Percentiles rank a stretch among this genome's conserved stretches.
These are phyloP conservation scores for Argya squamiceps DNA, from an alignment of 2,797 vertebrate species.

Conservation along the genomic window DNA sequence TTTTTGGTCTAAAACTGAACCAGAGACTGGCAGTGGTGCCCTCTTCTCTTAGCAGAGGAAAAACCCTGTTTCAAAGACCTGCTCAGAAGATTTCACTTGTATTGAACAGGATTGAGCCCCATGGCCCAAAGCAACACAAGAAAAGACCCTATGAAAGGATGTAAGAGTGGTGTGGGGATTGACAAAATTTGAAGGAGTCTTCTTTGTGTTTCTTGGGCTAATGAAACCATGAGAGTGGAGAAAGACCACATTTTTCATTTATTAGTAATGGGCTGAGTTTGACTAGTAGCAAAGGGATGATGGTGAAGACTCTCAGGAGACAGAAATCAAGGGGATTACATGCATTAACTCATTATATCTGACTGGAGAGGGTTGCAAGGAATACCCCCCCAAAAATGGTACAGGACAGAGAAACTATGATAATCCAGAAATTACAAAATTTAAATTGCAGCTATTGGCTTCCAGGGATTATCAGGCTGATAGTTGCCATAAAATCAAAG, in stretches of 20 bases:
- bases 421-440: conserved; percentile 58
- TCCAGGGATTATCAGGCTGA: conserved; percentile 49
- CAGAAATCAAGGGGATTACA: background rate
- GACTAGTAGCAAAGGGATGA: background rate
- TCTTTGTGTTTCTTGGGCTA: background rate
- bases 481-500: conserved; percentile 64
- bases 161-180: background rate
- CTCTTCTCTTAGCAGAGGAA: background rate
- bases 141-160: background rate
- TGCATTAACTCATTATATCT: background rate
- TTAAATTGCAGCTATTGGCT: conserved; percentile 68
- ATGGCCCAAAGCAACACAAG: background rate
- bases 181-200: background rate
- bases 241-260: background rate
- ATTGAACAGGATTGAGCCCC: background rate
- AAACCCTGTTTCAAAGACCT: background rate
- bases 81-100: background rate
- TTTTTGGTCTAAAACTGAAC: background rate
- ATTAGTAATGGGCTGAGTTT: background rate
- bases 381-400: background rate
- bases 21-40: background rate
- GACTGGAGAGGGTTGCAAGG: background rate
- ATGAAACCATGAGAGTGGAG: background rate
- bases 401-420: conserved; percentile 58
- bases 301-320: background rate